Percentiles rank a stretch among this genome's conserved stretches.
Evolutionary conservation across 2,797 vertebrate species (phyloP).

Genomic region (Arnoldichthys spilopterus): DNA sequence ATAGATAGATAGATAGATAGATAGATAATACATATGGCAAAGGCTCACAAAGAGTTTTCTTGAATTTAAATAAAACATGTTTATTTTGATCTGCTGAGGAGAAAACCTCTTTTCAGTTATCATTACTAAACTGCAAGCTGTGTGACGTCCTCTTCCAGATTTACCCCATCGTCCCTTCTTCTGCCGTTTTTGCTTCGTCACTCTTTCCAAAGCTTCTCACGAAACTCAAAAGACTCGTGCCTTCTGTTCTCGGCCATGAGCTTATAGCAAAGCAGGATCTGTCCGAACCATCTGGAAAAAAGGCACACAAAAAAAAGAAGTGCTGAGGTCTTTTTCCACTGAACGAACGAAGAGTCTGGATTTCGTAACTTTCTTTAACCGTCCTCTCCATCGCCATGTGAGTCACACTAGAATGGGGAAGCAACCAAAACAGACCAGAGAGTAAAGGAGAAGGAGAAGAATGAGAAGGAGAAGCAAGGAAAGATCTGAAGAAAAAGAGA

Average conservation of each 20-base stretch:
- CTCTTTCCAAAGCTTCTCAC: conserved; percentile 72
- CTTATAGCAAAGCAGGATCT: conserved; percentile 32
- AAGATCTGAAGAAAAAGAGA: conserved; percentile 6
- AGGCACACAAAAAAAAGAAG: conserved; percentile 43
- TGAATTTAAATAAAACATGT: too few relatives aligned
- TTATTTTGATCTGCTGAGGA: not conserved
- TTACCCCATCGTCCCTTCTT: conserved; percentile 2
- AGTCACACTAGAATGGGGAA: conserved; percentile 80
- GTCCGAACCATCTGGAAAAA: conserved; percentile 49
- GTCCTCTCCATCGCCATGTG: conserved; percentile 61
- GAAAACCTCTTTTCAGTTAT: conserved; percentile 8
- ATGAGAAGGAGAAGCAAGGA: conserved; percentile 27
- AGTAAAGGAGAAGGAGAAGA: conserved; percentile 39
- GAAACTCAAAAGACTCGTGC: conserved; percentile 45
- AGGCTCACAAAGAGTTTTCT: too few relatives aligned
- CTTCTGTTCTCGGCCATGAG: not conserved
- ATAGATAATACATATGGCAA: too few relatives aligned
- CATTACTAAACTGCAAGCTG: conserved; percentile 44
- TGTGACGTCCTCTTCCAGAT: conserved; percentile 51
- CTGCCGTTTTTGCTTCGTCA: conserved; percentile 69
- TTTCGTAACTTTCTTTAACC: conserved; percentile 73
- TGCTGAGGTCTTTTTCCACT: conserved; percentile 69
- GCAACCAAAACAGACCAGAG: conserved; percentile 66
- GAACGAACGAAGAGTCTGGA: conserved; percentile 68
- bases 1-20: too few relatives aligned